A percentile compares a stretch with the other conserved stretches of the same genome.
Evolutionary conservation across 2,797 vertebrate genomes (phyloP).

Genomic region (Esox masquinongy): DNA sequence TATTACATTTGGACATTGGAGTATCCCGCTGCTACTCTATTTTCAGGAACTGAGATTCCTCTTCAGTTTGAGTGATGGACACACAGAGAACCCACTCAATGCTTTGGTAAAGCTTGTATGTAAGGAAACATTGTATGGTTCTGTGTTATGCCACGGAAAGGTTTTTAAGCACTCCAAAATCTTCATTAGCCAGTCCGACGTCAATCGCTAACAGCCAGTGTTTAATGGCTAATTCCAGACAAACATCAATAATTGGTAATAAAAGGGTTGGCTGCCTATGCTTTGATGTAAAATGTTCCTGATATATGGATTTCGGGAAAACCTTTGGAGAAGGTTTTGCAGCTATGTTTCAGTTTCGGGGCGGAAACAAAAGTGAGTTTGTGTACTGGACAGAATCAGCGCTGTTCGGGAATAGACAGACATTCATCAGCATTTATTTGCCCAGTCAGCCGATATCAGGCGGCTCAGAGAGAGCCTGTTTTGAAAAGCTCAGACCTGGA

Average conservation of each 20-base stretch:
- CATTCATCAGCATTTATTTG: conserved; percentile 49
- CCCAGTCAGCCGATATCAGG: conserved; percentile 55
- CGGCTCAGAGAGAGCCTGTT: conserved; percentile 42
- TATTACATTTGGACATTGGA: not conserved
- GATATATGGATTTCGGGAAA: conserved; percentile 50
- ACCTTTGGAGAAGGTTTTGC: conserved; percentile 22
- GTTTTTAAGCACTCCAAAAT: conserved; percentile 64
- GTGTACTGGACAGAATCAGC: conserved; percentile 33
- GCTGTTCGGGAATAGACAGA: conserved; percentile 52
- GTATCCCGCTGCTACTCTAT: not conserved
- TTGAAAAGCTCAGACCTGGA: conserved; percentile 56
- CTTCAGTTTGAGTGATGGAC: no score
- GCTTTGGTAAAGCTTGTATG: conserved; percentile 55
- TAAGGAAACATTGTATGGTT: conserved; percentile 44
- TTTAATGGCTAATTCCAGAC: conserved; percentile 64
- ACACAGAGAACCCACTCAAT: conserved; percentile 29
- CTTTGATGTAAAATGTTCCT: conserved; percentile 69
- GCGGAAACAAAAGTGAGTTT: conserved; percentile 15
- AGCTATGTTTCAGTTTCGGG: conserved; percentile 19
- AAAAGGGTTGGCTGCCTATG: conserved; percentile 37
- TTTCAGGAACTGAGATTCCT: not conserved
- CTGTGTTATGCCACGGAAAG: conserved; percentile 67
- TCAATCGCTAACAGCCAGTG: conserved; percentile 61
- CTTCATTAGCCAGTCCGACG: conserved; percentile 63
- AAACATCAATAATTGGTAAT: conserved; percentile 61